Base-by-base conservation (phyloP, 1,140 invertebrate genomes). In the Caenorhabditis elegans region DNA sequence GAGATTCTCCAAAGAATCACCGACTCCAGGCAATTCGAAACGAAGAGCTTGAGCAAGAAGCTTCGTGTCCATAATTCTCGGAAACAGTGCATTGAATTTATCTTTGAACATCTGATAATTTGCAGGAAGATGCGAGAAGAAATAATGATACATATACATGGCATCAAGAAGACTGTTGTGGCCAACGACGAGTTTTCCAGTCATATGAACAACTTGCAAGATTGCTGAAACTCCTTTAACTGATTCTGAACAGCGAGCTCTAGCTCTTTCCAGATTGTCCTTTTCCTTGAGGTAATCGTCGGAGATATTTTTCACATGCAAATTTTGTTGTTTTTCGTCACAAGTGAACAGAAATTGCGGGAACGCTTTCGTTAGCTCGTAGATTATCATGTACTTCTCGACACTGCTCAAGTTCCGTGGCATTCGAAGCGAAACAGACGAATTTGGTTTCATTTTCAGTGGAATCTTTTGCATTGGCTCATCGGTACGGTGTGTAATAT, bases 71-170 rank as follows among this genome's bases (percentile, higher is more conserved):
- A 70, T 70, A 13, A 70, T 10, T 39, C 39, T 70, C 10, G 60
- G 60, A 26, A 70, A 70, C 10, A 70, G 60, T 11, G 0, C n/a
- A 19, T 39, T 39, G 26, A 70, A 70, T 22, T 70, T 19, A 11
- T n/a, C 2, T 70, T 70, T 70, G 60, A 70, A 70, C 13, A 6
- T 43, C 10, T 39, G 17, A 70, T 70, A 70, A 4, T 70, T 70
- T 10, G 19, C 17, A 39, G 60, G 60, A 22, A 70, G 60, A 10
- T 10, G 17, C 2, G 17, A 15, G 19, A 70, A 70, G 19, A 70
- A 70, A 11, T 70, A 70, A 70, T 70, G 60, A 70, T 70, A 70
- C n/a, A 39, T 17, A 43, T 70, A 70, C 60, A 70, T 70, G 6
- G 60, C 26, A 39, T 70, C 60, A 22, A 70, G 60, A 39, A 70